A percentile compares a stretch with the other conserved stretches of the same genome.
Evolutionary conservation across 2,797 vertebrate species (phyloP).

Genomic region (Molossus molossus): DNA sequence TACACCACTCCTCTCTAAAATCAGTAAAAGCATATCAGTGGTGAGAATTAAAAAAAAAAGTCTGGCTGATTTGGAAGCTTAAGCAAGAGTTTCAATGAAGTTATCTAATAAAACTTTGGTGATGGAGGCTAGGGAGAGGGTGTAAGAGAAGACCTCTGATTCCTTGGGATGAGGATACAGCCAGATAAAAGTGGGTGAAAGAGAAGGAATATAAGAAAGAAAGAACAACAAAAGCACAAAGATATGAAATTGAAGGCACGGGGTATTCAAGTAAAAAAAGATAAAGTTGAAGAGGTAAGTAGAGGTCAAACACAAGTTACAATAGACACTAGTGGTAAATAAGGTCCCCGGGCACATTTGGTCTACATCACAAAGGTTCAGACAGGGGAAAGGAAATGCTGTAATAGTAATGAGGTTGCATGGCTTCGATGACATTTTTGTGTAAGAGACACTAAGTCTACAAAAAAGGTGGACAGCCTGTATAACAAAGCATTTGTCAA

Average conservation of each 20-base stretch:
- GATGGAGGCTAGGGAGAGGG: neutral
- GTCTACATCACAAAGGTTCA: neutral
- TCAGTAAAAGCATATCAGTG: too few species aligned
- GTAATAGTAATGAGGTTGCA: neutral
- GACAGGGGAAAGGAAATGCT: neutral
- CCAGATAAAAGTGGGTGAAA: neutral
- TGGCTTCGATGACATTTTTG: neutral
- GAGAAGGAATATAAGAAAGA: neutral
- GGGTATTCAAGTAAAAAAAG: neutral
- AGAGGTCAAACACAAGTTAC: constrained; percentile 21
- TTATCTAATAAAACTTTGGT: neutral
- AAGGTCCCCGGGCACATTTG: neutral
- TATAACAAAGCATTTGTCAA: neutral
- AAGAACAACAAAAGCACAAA: neutral
- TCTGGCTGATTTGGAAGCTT: neutral
- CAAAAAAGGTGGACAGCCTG: neutral
- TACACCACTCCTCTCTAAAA: too few species aligned
- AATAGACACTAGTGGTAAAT: neutral
- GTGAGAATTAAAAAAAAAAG: neutral
- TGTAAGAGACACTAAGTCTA: neutral
- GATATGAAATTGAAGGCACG: neutral
- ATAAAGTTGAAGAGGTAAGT: neutral
- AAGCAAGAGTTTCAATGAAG: constrained; percentile 42
- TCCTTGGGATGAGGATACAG: neutral
- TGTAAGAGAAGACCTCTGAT: neutral